A percentile compares a stretch with the other conserved stretches of the same genome.
phyloP scores from a whole-genome alignment of 2,113 vertebrate species.

The Pithys albifrons region DNA sequence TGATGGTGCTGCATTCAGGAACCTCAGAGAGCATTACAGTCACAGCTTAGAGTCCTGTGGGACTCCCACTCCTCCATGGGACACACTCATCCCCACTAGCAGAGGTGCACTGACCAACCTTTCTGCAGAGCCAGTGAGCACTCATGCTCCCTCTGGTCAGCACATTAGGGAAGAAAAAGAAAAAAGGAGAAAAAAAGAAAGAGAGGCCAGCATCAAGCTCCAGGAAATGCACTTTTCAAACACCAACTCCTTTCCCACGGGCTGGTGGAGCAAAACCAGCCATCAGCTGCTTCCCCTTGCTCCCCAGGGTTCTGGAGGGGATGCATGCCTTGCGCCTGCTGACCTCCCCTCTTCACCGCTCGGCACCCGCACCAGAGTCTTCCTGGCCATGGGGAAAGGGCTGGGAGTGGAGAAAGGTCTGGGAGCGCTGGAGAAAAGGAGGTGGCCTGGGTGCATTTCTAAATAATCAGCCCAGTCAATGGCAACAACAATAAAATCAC shows the following conservation, averaged over 20 bases:
- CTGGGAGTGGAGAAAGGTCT: not conserved
- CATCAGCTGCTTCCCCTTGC: slow-evolving; percentile 46
- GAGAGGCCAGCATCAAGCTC: not conserved
- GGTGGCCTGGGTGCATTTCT: slow-evolving; percentile 25
- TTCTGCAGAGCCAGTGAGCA: rapidly evolving
- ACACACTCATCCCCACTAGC: not conserved
- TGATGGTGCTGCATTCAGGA: rapidly evolving
- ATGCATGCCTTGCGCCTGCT: not conserved
- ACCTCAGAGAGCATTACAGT: rapidly evolving
- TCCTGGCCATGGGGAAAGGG: not conserved
- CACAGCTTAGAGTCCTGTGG: rapidly evolving
- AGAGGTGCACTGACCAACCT: not conserved
- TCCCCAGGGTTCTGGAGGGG: not conserved
- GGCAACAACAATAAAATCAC: slow-evolving; percentile 53
- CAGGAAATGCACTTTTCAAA: slow-evolving; percentile 66
- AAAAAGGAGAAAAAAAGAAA: not conserved
- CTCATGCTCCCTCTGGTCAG: not conserved
- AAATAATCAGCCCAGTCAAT: slow-evolving; percentile 47
- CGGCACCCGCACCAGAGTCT: not conserved
- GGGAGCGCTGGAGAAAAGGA: not conserved
- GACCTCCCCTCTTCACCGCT: not conserved
- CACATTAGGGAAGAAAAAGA: not conserved
- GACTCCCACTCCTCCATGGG: not conserved
- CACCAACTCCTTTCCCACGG: slow-evolving; percentile 67
- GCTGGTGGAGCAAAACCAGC: slow-evolving; percentile 22